These are phyloP conservation scores for Pelobates cultripes DNA, from an alignment of 2,797 vertebrate genomes.

Conservation along the genomic window DNA sequence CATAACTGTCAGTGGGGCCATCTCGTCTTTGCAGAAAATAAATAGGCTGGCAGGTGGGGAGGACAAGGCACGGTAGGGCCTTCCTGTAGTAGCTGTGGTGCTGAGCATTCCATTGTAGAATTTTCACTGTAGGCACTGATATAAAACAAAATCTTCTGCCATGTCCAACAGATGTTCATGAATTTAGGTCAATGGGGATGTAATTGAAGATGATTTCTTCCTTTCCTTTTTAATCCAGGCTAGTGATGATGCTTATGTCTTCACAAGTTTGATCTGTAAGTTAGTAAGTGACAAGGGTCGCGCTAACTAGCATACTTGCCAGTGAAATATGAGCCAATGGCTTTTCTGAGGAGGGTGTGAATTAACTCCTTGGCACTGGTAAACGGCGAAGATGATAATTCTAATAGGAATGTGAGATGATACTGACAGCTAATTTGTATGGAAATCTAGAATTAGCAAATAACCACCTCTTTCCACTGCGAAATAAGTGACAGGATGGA, in stretches of 20 bases:
- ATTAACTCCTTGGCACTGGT: constrained; percentile 2
- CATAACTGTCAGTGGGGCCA: neutral
- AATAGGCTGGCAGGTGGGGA: too few species aligned
- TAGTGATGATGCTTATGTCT: constrained; percentile 11
- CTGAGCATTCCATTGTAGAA: neutral
- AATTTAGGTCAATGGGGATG: constrained; percentile 52
- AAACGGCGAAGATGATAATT: constrained; percentile 12
- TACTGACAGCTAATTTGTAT: constrained; percentile 29
- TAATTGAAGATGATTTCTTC: constrained; percentile 49
- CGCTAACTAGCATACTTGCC: neutral
- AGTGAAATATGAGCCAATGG: constrained; percentile 8
- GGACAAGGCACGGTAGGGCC: too few species aligned
- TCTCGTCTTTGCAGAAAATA: neutral
- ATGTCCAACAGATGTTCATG: constrained; percentile 46
- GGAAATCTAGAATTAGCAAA: constrained; percentile 34
- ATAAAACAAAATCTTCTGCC: constrained; percentile 33
- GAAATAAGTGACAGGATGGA: neutral
- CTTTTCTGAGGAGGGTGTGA: neutral
- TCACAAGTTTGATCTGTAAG: constrained; percentile 27
- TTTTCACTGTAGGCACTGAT: constrained; percentile 31
- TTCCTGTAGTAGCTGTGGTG: too few species aligned
- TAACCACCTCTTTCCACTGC: constrained; percentile 1
- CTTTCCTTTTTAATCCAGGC: constrained; percentile 23
- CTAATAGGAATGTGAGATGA: constrained; percentile 18
- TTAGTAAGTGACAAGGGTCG: constrained; percentile 16